Evolutionary conservation across 2,888 invertebrate genomes (phyloP), one percentile per base, ranked within the genome.

Genomic region (Drosophila tanythrix): DNA sequence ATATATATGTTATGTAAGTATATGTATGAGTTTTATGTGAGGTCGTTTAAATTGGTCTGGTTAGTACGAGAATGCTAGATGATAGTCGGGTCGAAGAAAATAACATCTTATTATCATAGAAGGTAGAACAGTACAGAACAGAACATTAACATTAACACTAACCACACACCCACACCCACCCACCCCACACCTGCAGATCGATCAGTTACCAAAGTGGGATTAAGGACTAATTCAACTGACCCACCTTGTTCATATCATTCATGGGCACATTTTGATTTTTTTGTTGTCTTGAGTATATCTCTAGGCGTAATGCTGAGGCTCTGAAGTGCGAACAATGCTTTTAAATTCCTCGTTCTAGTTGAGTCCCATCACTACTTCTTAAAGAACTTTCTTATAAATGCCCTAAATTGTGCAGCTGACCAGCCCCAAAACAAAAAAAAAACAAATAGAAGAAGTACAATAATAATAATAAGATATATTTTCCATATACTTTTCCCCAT

Each of bases 261-360:
- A 25, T 18, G 25, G 35, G 21, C 25, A 25, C 35, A 35, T 10
- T 25, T 36, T 18, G 11, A 3, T 57, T 76, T 31, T 27, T 27
- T 27, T 31, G 31, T 8, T 8, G 31, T 31, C 29, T 68, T 67
- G 60, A 66, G 57, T 68, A 60, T 81, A 58, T 85, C 55, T 74
- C 80, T 86, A 73, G 68, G 73, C 68, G 68, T 81, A 83, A 86
- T 74, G 81, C 64, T 82, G 77, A 70, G 83, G 76, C 75, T 76
- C 73, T 81, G 68, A 76, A 81, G 68, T 74, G 65, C 82, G 83
- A 88, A 88, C 88, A 77, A 83, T 82, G 88, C 77, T 83, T 82
- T 83, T 81, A 58, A 68, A 72, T 70, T 74, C 73, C 74, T 80
- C 81, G 76, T 83, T 76, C 81, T 76, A 80, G 76, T 48, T 72